Evolutionary conservation across 2,797 vertebrate species (phyloP).

Genomic region (Macropus fuliginosus): DNA sequence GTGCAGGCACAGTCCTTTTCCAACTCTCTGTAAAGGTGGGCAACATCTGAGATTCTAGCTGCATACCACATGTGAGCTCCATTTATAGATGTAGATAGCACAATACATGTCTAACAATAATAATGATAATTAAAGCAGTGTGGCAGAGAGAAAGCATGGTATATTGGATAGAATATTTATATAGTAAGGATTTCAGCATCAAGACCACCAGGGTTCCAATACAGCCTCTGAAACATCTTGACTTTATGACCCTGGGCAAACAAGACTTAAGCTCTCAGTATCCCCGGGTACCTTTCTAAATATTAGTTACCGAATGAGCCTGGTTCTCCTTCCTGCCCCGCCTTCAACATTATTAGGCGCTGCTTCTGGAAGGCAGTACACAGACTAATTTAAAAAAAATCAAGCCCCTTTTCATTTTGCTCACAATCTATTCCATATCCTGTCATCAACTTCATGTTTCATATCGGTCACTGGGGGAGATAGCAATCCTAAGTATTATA

Average conservation of each 20-base stretch:
- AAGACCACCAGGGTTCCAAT: neutral
- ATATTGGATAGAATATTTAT: neutral
- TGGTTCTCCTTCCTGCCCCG: neutral
- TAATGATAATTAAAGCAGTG: neutral
- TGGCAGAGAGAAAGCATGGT: neutral
- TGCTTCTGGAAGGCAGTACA: neutral
- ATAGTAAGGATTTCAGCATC: neutral
- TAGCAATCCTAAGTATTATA: neutral
- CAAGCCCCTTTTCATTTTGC: neutral
- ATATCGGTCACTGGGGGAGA: neutral
- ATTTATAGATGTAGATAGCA: neutral
- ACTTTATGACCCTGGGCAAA: neutral
- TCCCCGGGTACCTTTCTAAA: neutral
- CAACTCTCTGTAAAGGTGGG: neutral
- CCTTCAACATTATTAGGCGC: neutral
- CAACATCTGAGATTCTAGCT: neutral
- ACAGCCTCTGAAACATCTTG: neutral
- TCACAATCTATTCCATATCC: accelerated
- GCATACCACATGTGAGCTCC: neutral
- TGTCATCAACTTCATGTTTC: accelerated
- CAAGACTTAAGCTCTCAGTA: neutral
- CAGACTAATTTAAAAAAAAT: neutral
- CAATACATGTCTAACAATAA: neutral
- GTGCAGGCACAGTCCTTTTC: neutral
- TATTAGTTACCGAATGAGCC: neutral